These are phyloP conservation scores for Cephonodes hylas DNA, from an alignment of 2,888 invertebrate genomes.

Conservation along the genomic window DNA sequence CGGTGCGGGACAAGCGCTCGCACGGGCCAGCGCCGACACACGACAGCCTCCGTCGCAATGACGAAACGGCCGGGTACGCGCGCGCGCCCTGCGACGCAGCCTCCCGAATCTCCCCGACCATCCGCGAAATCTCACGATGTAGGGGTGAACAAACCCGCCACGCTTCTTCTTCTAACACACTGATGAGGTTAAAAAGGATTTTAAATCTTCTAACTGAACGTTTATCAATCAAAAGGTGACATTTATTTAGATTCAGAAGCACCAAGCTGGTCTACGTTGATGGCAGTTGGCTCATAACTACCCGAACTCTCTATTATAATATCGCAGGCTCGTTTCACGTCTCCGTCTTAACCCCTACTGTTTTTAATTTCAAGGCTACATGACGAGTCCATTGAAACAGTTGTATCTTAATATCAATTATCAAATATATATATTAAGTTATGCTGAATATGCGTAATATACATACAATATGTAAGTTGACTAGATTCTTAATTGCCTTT, in stretches of 20 bases:
- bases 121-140: slow-evolving; percentile 62
- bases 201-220: slow-evolving; percentile 67
- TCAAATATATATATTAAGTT: too few relatives aligned
- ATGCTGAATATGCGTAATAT: too few relatives aligned
- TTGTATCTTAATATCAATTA: too few relatives aligned
- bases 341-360: not conserved
- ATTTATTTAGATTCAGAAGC: not conserved
- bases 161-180: slow-evolving; percentile 76
- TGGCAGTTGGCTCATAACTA: too few relatives aligned
- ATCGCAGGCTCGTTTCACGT: too few relatives aligned
- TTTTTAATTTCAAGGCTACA: not conserved
- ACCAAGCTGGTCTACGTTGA: too few relatives aligned
- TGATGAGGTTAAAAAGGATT: slow-evolving; percentile 78
- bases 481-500: too few relatives aligned
- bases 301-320: too few relatives aligned
- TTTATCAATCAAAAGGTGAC: slow-evolving; percentile 65
- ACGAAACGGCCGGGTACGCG: slow-evolving; percentile 80
- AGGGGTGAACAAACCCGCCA: slow-evolving; percentile 78
- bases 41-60: slow-evolving; percentile 80
- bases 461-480: too few relatives aligned
- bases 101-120: slow-evolving; percentile 69
- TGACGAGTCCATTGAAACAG: too few relatives aligned
- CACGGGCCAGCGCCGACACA: slow-evolving; percentile 76
- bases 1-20: slow-evolving; percentile 66
- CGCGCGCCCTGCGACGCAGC: slow-evolving; percentile 76